Evolutionary conservation across 2,888 invertebrate species (phyloP).

Genomic region (Psylliodes chrysocephalus): DNA sequence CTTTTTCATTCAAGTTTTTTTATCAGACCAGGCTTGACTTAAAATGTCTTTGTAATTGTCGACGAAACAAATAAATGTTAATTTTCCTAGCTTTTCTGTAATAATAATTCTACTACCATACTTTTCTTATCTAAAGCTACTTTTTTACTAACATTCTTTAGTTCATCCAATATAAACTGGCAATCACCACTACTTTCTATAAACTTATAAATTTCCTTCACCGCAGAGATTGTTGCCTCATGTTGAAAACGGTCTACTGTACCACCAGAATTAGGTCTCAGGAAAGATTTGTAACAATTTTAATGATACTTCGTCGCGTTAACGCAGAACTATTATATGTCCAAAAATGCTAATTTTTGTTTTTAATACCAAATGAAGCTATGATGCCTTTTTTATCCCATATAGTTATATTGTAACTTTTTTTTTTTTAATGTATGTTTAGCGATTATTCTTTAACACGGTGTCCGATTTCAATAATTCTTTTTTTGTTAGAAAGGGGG

Average conservation of each 20-base stretch:
- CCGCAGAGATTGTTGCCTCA: slow-evolving; percentile 50
- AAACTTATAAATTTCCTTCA: too few species aligned
- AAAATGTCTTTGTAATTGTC: neutral
- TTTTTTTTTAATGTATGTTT: too few species aligned
- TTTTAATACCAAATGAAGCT: too few species aligned
- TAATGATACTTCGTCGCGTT: too few species aligned
- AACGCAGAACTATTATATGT: too few species aligned
- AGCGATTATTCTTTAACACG: too few species aligned
- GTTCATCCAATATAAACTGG: slow-evolving; percentile 47
- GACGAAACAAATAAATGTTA: slow-evolving; percentile 39
- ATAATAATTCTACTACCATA: slow-evolving; percentile 56
- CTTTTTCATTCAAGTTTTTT: neutral
- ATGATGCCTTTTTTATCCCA: too few species aligned
- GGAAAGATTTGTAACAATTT: slow-evolving; percentile 52
- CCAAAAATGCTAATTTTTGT: too few species aligned
- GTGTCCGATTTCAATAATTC: too few species aligned
- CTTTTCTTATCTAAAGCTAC: slow-evolving; percentile 48
- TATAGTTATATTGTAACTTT: too few species aligned
- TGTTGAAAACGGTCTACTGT: slow-evolving; percentile 56
- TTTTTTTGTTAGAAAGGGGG: too few species aligned
- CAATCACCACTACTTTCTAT: slow-evolving; percentile 57
- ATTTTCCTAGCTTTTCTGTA: slow-evolving; percentile 45
- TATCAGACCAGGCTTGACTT: neutral
- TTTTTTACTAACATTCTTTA: slow-evolving; percentile 47
- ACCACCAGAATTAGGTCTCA: slow-evolving; percentile 53